Evolutionary conservation across 2,113 vertebrate species (phyloP).

Genomic region (Melanotaenia duboulayi): DNA sequence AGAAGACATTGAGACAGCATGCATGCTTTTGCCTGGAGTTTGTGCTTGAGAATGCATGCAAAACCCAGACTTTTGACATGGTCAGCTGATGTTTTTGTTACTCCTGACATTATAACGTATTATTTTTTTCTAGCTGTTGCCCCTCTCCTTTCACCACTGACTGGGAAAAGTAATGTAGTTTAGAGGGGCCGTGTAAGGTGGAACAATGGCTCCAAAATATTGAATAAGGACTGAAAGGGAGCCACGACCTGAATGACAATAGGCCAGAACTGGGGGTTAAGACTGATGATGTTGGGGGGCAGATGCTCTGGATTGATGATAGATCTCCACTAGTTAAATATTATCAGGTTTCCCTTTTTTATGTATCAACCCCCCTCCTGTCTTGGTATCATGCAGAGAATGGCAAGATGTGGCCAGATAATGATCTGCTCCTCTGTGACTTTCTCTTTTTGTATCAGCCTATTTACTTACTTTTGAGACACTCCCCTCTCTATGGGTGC

Average conservation of each 20-base stretch:
- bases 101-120: conserved; percentile 76
- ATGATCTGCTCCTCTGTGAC: conserved; percentile 76
- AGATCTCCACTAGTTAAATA: conserved; percentile 81
- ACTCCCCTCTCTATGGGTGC: conserved; percentile 56
- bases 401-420: conserved; percentile 69
- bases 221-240: conserved; percentile 80
- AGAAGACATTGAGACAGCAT: conserved; percentile 17
- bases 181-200: conserved; percentile 71
- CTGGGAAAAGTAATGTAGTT: conserved; percentile 79
- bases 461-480: conserved; percentile 72
- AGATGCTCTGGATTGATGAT: conserved; percentile 70
- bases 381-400: conserved; percentile 66
- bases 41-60: conserved; percentile 38
- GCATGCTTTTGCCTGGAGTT: conserved; percentile 24
- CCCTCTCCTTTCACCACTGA: conserved; percentile 60
- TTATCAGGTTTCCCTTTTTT: conserved; percentile 78
- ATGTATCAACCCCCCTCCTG: conserved; percentile 56
- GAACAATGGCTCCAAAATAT: conserved; percentile 83
- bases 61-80: conserved; percentile 48
- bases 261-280: conserved; percentile 57
- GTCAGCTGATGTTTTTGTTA: conserved; percentile 72
- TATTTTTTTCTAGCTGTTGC: conserved; percentile 48
- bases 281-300: conserved; percentile 60
- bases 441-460: conserved; percentile 72
- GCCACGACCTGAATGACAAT: conserved; percentile 76